Evolutionary conservation across 2,797 vertebrate genomes (phyloP).

Genomic region (Brachyalestes nurse): DNA sequence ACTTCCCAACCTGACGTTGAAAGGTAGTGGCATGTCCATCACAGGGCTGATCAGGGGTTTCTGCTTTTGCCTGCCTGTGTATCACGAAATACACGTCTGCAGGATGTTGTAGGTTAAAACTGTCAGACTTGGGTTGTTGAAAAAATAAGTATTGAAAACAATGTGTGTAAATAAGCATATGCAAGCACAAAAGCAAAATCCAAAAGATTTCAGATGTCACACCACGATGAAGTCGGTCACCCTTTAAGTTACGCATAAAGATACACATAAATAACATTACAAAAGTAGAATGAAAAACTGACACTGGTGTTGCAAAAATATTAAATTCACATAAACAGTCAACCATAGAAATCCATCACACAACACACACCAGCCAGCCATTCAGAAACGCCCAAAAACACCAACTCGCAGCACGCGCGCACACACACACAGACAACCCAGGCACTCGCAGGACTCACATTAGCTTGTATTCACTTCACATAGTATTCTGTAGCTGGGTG

Average conservation of each 20-base stretch:
- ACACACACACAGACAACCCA: constrained; percentile 31
- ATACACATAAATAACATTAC: constrained; percentile 49
- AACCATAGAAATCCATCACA: constrained; percentile 49
- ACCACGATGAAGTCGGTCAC: constrained; percentile 40
- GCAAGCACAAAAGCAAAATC: constrained; percentile 35
- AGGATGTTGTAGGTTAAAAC: constrained; percentile 6
- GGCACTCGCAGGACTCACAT: constrained; percentile 24
- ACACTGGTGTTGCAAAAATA: constrained; percentile 35
- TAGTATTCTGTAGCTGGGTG: constrained; percentile 34
- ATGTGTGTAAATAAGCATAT: constrained; percentile 20
- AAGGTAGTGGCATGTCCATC: constrained; percentile 5
- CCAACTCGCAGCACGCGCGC: not conserved
- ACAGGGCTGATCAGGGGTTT: not conserved
- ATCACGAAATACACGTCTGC: not conserved
- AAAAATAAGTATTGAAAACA: not conserved
- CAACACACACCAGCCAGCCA: constrained; percentile 37
- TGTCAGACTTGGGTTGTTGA: not conserved
- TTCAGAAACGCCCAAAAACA: not conserved
- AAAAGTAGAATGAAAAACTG: constrained; percentile 45
- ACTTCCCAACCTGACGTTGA: constrained; percentile 16
- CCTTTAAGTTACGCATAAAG: constrained; percentile 31
- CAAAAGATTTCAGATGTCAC: not conserved
- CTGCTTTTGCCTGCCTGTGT: not conserved
- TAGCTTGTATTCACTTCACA: constrained; percentile 44
- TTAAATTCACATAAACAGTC: constrained; percentile 34